Percentiles rank a stretch among this genome's conserved stretches.
Evolutionary conservation across 2,113 vertebrate genomes (phyloP).

Genomic region (Heteronetta atricapilla): DNA sequence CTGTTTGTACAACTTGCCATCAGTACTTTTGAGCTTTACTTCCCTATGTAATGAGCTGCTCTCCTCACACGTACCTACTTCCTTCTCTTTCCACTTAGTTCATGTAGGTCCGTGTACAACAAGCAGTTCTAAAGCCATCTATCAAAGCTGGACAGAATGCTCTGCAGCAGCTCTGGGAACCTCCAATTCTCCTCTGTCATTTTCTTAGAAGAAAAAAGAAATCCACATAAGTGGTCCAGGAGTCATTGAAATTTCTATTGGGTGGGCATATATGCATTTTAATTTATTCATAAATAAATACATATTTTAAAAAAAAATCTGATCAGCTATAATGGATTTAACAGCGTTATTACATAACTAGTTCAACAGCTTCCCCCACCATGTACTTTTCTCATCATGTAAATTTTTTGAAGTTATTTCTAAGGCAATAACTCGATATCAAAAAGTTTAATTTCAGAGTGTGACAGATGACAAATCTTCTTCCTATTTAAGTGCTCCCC

Average conservation of each 20-base stretch:
- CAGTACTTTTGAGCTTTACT: not conserved
- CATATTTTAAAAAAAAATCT: not conserved
- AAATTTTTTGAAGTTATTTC: constrained; percentile 52
- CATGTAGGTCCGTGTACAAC: not conserved
- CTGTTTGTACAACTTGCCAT: not conserved
- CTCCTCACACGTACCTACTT: not conserved
- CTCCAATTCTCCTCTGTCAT: not conserved
- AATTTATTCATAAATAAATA: constrained; percentile 37
- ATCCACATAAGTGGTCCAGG: not conserved
- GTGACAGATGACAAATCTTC: constrained; percentile 60
- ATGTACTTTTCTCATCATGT: constrained; percentile 25
- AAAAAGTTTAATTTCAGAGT: constrained; percentile 62
- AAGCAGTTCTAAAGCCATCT: not conserved
- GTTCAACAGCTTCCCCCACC: constrained; percentile 56
- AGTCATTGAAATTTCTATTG: not conserved
- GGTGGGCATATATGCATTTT: not conserved
- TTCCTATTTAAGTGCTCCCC: constrained; percentile 61
- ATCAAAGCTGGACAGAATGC: not conserved
- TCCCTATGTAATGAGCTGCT: not conserved
- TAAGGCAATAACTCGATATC: constrained; percentile 50
- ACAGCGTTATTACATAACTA: constrained; percentile 21
- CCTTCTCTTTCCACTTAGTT: not conserved
- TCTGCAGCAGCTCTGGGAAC: not conserved
- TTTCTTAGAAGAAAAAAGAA: not conserved
- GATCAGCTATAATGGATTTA: not conserved